Base-by-base conservation (phyloP, 1,140 invertebrate species). In the Leptestheria dahalacensis region DNA sequence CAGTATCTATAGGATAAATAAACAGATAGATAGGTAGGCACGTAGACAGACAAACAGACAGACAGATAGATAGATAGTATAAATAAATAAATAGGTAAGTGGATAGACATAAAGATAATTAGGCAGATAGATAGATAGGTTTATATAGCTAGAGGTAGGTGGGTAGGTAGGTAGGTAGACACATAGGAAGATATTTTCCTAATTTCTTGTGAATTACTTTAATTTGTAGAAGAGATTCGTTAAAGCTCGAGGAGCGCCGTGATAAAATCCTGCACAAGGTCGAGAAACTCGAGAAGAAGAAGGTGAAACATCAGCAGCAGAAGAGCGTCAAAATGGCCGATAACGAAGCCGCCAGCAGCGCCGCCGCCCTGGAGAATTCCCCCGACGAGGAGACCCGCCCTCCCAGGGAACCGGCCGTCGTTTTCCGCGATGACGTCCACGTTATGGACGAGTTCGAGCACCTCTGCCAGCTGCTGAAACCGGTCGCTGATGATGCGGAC, bases 371-470 rank as follows among this genome's bases (percentile, higher is more conserved):
- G 53, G 24, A 63, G 62, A 41, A 57, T 61, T n/a, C n/a, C 6
- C 77, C 80, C 60, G 75, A 77, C 59, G 84, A 88, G 65, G 82
- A 84, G 68, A 78, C 79, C 63, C 83, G 85, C 70, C 79, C 80
- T 64, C 75, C 78, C 51, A 75, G 85, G 21, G 86, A 92, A 69
- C 88, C 88, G 21, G 88, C 89, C 2, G 84, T 92, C 66, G 79
- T 91, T 46, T 92, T 84, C 71, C 82, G 79, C 66, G 83, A 87
- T 67, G 71, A 78, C 47, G 65, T 82, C 15, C 81, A 90, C 68
- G 75, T 81, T 15, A 73, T 73, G 65, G 71, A 70, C 28, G 82
- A 85, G 67, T 79, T 84, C 59, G 81, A 85, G 56, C 72, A 74
- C 0, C 70, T 88, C 6, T 9, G 33, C 15, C 33, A 41, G 33